Conservation (phyloP, 30 jellyfish, hydroid and myxozoan genomes). For the Catostylus mosaicus region DNA sequence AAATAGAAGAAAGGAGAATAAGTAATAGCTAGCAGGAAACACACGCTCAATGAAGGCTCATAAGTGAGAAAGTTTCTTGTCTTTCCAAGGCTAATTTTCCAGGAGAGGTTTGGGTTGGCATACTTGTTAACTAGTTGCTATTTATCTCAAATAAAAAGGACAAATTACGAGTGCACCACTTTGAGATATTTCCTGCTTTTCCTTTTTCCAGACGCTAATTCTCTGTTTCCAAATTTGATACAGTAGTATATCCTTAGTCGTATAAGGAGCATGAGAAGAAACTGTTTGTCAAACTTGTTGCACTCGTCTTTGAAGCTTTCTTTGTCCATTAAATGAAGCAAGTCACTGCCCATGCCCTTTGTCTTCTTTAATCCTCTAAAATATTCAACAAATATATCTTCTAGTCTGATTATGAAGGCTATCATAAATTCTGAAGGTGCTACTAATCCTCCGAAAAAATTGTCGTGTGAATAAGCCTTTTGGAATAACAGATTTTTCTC, state of each 20-base stretch:
- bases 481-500: neutral
- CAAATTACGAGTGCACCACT: neutral
- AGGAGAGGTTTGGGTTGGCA: no score
- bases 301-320: neutral
- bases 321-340: neutral
- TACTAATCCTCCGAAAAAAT: neutral
- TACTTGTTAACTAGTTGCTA: no score
- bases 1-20: no score
- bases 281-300: neutral
- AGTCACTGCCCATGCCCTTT: conserved; percentile 9
- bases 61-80: no score
- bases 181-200: no score
- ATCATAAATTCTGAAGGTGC: conserved; percentile 3
- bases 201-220: conserved; percentile 8
- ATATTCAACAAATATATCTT: neutral
- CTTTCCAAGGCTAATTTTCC: no score
- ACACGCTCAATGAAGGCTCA: no score
- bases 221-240: conserved; percentile 14
- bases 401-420: neutral
- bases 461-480: neutral
- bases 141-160: no score
- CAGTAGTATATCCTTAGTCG: conserved; percentile 16
- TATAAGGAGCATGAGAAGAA: conserved; percentile 8
- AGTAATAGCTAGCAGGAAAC: no score
- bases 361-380: neutral